phyloP scores from a whole-genome alignment of 2,888 invertebrate species.

The Steinernema hermaphroditum region DNA sequence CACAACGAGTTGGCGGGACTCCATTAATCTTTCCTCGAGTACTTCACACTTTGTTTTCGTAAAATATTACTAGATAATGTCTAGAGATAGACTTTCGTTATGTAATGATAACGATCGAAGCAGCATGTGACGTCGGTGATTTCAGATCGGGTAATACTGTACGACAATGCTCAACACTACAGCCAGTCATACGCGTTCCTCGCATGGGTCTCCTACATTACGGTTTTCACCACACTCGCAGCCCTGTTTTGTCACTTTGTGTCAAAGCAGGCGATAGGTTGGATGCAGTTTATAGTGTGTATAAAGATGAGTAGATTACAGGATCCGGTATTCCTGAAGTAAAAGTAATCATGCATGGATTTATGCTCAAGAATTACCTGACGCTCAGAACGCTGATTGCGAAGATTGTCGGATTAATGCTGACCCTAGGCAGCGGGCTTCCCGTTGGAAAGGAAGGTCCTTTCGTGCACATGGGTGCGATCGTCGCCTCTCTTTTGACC shows the following conservation, averaged over 20 bases:
- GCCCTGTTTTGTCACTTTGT: slow-evolving; percentile 96
- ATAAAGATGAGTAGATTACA: too few species aligned
- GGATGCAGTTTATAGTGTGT: too few species aligned
- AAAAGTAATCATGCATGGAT: slow-evolving; percentile 92
- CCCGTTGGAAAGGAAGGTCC: slow-evolving; percentile 90
- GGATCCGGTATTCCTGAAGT: slow-evolving; percentile 96
- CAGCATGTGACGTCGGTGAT: neutral
- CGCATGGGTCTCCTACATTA: slow-evolving; percentile 84
- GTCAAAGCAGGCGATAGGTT: slow-evolving; percentile 94
- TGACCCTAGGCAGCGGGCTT: slow-evolving; percentile 89
- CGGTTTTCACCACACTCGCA: slow-evolving; percentile 88
- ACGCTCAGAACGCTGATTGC: slow-evolving; percentile 90
- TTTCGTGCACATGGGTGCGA: slow-evolving; percentile 95
- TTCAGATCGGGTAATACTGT: slow-evolving; percentile 43
- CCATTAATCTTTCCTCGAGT: neutral
- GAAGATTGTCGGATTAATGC: slow-evolving; percentile 88
- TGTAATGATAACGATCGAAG: neutral
- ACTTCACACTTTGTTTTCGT: neutral
- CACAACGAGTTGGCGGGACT: neutral
- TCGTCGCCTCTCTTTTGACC: slow-evolving; percentile 87
- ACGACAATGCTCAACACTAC: slow-evolving; percentile 43
- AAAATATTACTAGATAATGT: neutral
- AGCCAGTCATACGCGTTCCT: slow-evolving; percentile 52
- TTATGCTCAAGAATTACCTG: slow-evolving; percentile 92
- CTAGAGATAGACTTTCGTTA: neutral